Base-by-base conservation (phyloP, 2,797 vertebrate genomes). In the Anabas testudineus region DNA sequence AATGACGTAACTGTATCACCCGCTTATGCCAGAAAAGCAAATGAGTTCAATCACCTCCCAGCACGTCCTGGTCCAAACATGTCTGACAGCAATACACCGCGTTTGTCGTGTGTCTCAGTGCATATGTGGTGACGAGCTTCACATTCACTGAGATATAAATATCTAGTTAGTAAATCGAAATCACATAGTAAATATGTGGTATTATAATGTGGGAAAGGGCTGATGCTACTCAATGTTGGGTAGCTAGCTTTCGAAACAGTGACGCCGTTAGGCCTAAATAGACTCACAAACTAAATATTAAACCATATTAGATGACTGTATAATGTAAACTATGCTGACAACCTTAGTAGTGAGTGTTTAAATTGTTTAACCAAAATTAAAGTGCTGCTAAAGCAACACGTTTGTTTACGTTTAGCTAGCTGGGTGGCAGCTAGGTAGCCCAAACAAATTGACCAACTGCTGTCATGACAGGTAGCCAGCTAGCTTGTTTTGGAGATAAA, bases 1-100 rank as follows among this genome's bases (percentile, higher is more conserved):
- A 79, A 82, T 92, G 89, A 93, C 88, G 88, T 91, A 78, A 92
- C 80, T 85, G 78, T 64, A 74, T 80, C 82, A 78, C 76, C 64
- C 71, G 69, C 64, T 83, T 59, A 64, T 74, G 81, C 78, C 74
- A 87, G 76, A 81, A 80, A 76, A 78, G 43, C 81, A 78, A 59
- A 74, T 57, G 52, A 85, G 65, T 81, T 78, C 67, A 78, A 37
- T 63, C 67, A 74, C 71, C 64, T 69, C 43, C 67, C 34, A 67
- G 42, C 66, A 63, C 67, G 68, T 59, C 67, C 61, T 71, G 51
- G 46, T 51, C 28, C 28, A 63, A 63, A 58, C 42, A 37, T 24
- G 54, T 58, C 43, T 4, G 34, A 5, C 21, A 6, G 1, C 6
- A 41, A 16, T 13, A 14, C 1, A 22, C 5, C 30, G 19, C 3